Evolutionary conservation across 23 tunicate genomes (phyloP), one percentile per base, ranked within the genome.

Genomic region (Ascidia mentula): DNA sequence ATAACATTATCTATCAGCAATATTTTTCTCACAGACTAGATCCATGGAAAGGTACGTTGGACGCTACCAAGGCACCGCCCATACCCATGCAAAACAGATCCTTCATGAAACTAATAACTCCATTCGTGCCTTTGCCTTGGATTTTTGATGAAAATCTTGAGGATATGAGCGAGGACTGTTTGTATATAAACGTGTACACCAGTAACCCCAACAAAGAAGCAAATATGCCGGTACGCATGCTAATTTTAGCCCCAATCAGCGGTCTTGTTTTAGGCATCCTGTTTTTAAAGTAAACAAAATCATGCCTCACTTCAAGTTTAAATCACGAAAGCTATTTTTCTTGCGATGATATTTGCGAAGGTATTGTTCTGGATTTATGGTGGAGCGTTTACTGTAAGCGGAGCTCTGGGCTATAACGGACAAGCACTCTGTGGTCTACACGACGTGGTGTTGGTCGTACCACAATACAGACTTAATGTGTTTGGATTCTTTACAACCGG

Each of bases 331-430:
- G n/a, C n/a, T n/a, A n/a, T n/a, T n/a, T n/a, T n/a, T n/a, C n/a
- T n/a, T n/a, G n/a, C n/a, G n/a, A n/a, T n/a, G n/a, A n/a, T n/a
- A n/a, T n/a, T n/a, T n/a, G n/a, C n/a, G 32, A 3, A 86, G 90
- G 90, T 86, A 0, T 70, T 86, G 38, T 80, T 79, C 59, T 86
- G 90, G 90, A 73, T 86, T 22, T 86, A 79, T 35, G 90, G 90
- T 8, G 90, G 90, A 22, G 90, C 69, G 0, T 74, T 86, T 37
- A 59, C 15, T 8, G 6, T 59, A 31, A 85, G 90, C 9, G 37
- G 40, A 5, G 77, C 86, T 7, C 40, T 33, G 31, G 28, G 28
- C 60, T 86, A 86, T 34, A 72, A 86, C 46, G 90, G 72, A 6
- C 46, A 72, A 18, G 76, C 72, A 3, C 59, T 86, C 28, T 36